phyloP scores from a whole-genome alignment of 2,113 vertebrate genomes.

The Xiphias gladius region DNA sequence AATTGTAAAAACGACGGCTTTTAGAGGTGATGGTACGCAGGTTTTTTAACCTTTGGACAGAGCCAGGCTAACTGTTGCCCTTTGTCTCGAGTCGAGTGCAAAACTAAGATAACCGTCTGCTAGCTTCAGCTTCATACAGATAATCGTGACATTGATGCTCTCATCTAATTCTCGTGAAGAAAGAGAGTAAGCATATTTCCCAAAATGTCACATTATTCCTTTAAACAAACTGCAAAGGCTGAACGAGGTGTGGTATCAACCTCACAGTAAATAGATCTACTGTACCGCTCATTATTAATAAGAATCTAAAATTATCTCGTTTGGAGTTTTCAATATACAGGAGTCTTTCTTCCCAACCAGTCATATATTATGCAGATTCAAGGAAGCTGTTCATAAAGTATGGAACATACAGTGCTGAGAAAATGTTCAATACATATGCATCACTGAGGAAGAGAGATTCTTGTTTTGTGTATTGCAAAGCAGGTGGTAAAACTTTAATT shows the following conservation, averaged over 20 bases:
- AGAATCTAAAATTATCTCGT: slow-evolving; percentile 17
- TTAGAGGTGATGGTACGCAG: no score
- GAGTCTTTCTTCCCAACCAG: slow-evolving; percentile 5
- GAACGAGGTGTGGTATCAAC: not conserved
- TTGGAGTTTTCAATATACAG: slow-evolving; percentile 33
- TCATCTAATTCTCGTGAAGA: no score
- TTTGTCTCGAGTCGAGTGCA: no score
- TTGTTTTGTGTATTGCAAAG: slow-evolving; percentile 30
- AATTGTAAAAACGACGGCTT: no score
- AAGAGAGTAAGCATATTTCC: not conserved
- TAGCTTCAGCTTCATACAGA: no score
- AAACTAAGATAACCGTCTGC: no score
- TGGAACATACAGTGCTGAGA: slow-evolving; percentile 9
- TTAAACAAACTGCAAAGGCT: not conserved
- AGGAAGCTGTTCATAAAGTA: slow-evolving; percentile 30
- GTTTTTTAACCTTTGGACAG: no score
- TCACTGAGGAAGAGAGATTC: slow-evolving; percentile 18
- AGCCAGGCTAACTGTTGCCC: no score
- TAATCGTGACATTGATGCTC: no score
- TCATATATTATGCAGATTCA: slow-evolving; percentile 42
- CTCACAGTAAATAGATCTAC: slow-evolving; percentile 24
- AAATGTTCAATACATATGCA: slow-evolving; percentile 21
- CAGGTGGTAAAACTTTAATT: slow-evolving; percentile 21
- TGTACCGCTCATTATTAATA: slow-evolving; percentile 1
- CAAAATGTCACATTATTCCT: not conserved